Base-by-base conservation (phyloP, 2,888 invertebrate species). In the Chorisops tibialis region DNA sequence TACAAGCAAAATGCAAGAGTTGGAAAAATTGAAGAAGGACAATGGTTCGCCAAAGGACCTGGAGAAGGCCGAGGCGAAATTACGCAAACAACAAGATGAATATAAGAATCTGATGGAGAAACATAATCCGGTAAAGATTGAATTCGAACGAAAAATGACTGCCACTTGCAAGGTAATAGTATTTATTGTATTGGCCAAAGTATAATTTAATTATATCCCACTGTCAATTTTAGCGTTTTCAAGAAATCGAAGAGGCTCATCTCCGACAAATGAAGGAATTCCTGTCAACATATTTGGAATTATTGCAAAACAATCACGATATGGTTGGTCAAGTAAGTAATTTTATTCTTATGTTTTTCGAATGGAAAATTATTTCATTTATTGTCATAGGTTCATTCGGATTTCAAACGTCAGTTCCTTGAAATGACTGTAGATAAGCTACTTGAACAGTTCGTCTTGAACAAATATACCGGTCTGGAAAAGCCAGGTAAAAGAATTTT, bases 121-220 rank as follows among this genome's bases (percentile, higher is more conserved):
- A 79, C 97, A 98, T 78, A 89, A 88, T 71, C 81, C 85, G 30
- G 88, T 95, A 51, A 89, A 97, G 74, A 91, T 91, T 70, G 95
- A 96, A 72, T 99, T 97, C 81, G 96, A 97, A 79, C 87, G 87
- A 72, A 95, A 95, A 81, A 97, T 98, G 96, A 89, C 90, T 5
- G 84, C 87, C 68, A 91, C 94, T 41, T 94, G 93, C 79, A 89
- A 89, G 80, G 88, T 88, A 45, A 18, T 65, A 68, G 68, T 56
- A 63, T 69, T 67, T 35, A 50, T 21, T 41, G 16, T 58, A 38
- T 35, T 52, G 18, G 39, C 22, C 4, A 30, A 37, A 48, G 3
- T 39, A 24, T 6, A 12, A 22, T 62, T 30, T 59, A 50, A 19
- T n/a, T n/a, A n/a, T 49, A 22, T 12, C n/a, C 24, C n/a, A 54